Base-by-base conservation (phyloP, 2,888 invertebrate species). In the Cantharis lateralis region DNA sequence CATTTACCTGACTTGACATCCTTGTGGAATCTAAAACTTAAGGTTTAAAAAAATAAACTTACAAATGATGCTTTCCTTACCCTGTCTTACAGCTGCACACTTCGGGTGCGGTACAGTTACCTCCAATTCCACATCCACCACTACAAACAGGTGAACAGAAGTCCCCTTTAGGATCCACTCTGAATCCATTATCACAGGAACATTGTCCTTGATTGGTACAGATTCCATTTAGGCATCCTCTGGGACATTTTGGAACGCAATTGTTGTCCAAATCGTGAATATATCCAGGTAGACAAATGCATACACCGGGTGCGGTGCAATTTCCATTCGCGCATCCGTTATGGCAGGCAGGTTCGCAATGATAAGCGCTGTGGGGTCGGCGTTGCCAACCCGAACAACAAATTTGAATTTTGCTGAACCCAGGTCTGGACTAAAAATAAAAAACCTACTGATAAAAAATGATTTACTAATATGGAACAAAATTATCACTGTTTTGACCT, bases 351-450 rank as follows among this genome's bases (percentile, higher is more conserved):
- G 93, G 91, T 64, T 91, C 91, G 84, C 93, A 94, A 71, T 89
- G 89, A 74, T 84, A 83, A 84, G 89, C 89, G 3, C 89, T 90
- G 84, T 91, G 90, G 7, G 89, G 88, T 85, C 93, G 92, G 11
- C 92, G 90, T 78, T 90, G 89, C 87, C 93, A 95, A 15, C 95
- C 95, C 0, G 91, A 90, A 84, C 95, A 95, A 84, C 95, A 95
- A 20, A 92, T 90, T 79, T 92, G 89, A 81, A 94, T 92, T 78
- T 90, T 91, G 83, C 93, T 93, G 82, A 92, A 89, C 18, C 91
- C 91, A 7, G 92, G 87, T 1, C 90, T 89, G 0, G 93, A 90
- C 92, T 92, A 87, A 77, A 86, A 86, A 63, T 71, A 62, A 74
- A 66, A 62, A 61, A 69, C 15, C 1, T 10, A 13, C 11, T 15